These are phyloP conservation scores for Nettapus auritus DNA, from an alignment of 2,113 vertebrate species.

Conservation along the genomic window DNA sequence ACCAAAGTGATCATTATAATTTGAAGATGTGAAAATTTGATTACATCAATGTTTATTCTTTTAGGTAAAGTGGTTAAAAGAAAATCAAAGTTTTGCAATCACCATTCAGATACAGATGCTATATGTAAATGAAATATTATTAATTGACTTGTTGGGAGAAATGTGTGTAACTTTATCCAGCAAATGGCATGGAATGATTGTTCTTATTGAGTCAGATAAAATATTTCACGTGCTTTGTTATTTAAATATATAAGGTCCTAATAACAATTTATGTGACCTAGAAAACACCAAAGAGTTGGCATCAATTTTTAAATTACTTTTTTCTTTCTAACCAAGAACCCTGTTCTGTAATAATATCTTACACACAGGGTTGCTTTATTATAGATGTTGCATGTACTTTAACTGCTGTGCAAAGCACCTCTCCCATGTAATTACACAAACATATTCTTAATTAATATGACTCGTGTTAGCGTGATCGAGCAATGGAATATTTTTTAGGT, in stretches of 20 bases:
- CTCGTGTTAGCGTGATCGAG: constrained; percentile 64
- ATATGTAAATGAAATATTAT: background rate
- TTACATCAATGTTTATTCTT: background rate
- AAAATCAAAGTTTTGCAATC: background rate
- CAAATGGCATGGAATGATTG: background rate
- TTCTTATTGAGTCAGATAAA: constrained; percentile 50
- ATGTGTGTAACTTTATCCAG: constrained; percentile 8
- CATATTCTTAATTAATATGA: constrained; percentile 62
- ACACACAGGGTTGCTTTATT: constrained; percentile 56
- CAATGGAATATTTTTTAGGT: constrained; percentile 47
- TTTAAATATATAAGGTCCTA: constrained; percentile 20
- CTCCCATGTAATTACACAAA: constrained; percentile 73
- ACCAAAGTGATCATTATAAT: background rate
- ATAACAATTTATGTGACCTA: constrained; percentile 61
- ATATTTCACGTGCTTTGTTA: constrained; percentile 28
- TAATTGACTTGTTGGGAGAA: background rate
- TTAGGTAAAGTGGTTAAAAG: background rate
- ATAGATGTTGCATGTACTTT: constrained; percentile 59
- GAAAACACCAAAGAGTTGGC: constrained; percentile 50
- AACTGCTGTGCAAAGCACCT: constrained; percentile 64
- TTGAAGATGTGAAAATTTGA: background rate
- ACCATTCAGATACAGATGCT: background rate
- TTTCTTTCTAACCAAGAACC: constrained; percentile 51
- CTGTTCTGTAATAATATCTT: constrained; percentile 61
- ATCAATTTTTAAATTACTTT: constrained; percentile 41